Conservation (phyloP, 2,113 vertebrate genomes). For the Ochotona curzoniae region DNA sequence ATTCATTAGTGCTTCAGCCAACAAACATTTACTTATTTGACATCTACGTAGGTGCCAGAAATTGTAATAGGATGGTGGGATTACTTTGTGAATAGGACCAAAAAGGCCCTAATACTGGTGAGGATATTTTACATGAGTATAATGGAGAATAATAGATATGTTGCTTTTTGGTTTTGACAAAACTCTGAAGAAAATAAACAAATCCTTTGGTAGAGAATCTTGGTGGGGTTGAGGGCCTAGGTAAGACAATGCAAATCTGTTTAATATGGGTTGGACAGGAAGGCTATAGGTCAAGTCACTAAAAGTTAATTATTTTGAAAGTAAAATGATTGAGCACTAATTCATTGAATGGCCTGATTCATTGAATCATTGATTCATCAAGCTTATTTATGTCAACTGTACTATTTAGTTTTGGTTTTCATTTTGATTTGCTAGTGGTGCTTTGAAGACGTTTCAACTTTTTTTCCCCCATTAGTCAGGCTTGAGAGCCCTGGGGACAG, state of each 20-base stretch:
- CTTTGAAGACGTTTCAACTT: conserved; percentile 52
- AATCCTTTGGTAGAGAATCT: conserved; percentile 29
- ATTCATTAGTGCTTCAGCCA: not conserved
- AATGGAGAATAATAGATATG: not conserved
- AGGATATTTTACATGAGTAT: not conserved
- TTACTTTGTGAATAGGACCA: not conserved
- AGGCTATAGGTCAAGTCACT: conserved; percentile 35
- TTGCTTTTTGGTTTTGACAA: conserved; percentile 43
- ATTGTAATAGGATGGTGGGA: not conserved
- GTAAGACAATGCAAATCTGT: not conserved
- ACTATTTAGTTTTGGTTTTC: conserved; percentile 61
- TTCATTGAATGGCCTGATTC: conserved; percentile 23
- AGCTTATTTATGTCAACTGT: conserved; percentile 53
- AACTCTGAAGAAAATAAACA: conserved; percentile 42
- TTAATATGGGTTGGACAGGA: conserved; percentile 46
- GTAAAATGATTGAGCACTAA: conserved; percentile 47
- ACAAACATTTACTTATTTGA: conserved; percentile 18
- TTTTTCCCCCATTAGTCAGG: not conserved
- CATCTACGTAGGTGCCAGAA: not conserved
- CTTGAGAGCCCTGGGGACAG: conserved; percentile 16
- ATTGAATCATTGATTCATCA: conserved; percentile 3
- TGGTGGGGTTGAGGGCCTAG: conserved; percentile 21
- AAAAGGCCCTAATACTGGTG: not conserved
- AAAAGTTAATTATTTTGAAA: conserved; percentile 60
- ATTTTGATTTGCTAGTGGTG: conserved; percentile 65